Evolutionary conservation across 2,797 vertebrate genomes (phyloP).

Genomic region (Lateolabrax maculatus): DNA sequence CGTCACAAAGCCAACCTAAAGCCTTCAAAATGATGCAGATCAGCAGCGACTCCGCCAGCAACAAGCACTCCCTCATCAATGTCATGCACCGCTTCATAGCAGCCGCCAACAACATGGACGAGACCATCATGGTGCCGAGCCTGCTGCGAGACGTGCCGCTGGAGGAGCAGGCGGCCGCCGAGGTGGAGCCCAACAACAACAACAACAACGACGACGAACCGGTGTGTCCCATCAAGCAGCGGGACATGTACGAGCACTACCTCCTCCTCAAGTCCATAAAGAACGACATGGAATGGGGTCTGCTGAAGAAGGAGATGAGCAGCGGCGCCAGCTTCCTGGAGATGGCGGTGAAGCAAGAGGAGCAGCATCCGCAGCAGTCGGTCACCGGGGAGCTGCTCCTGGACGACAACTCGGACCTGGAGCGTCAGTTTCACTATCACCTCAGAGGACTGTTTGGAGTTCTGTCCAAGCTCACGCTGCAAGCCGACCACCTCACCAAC

Average conservation of each 20-base stretch:
- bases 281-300: slow-evolving; percentile 90
- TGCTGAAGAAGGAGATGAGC: slow-evolving; percentile 84
- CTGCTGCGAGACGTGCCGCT: slow-evolving; percentile 86
- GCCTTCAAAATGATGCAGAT: slow-evolving; percentile 86
- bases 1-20: slow-evolving; percentile 51
- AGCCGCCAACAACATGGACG: slow-evolving; percentile 90
- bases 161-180: slow-evolving; percentile 75
- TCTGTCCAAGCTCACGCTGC: slow-evolving; percentile 86
- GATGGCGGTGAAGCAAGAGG: slow-evolving; percentile 84
- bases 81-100: slow-evolving; percentile 90
- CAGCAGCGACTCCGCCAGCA: slow-evolving; percentile 78
- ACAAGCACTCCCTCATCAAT: slow-evolving; percentile 88
- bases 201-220: slow-evolving; percentile 66
- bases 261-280: slow-evolving; percentile 88
- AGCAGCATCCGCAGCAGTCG: slow-evolving; percentile 70
- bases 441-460: slow-evolving; percentile 87
- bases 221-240: slow-evolving; percentile 80
- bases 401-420: slow-evolving; percentile 79
- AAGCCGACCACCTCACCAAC: slow-evolving; percentile 87
- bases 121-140: slow-evolving; percentile 90
- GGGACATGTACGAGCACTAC: slow-evolving; percentile 90
- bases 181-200: slow-evolving; percentile 71
- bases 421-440: slow-evolving; percentile 87
- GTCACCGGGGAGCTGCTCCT: slow-evolving; percentile 42
- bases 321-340: slow-evolving; percentile 85